Percentiles rank a stretch among this genome's conserved stretches.
Evolutionary conservation across 1,140 invertebrate species (phyloP).

Genomic region (Pseudachorutes palmiensis): DNA sequence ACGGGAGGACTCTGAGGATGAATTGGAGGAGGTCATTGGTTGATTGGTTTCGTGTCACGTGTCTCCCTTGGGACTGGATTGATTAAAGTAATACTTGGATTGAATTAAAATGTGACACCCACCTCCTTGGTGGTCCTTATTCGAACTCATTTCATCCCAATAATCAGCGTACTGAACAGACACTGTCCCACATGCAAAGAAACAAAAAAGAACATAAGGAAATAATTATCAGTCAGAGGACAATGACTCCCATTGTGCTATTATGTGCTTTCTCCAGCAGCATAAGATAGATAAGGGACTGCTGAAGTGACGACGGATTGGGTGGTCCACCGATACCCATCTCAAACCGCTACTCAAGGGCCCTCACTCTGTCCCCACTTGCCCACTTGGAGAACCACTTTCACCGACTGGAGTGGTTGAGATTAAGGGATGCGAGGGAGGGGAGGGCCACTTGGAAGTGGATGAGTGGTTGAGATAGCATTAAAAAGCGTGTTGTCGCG

Average conservation of each 20-base stretch:
- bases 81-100: background rate
- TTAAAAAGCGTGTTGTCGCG: no score
- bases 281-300: background rate
- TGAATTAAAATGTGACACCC: conserved; percentile 27
- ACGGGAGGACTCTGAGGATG: no score
- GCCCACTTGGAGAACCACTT: background rate
- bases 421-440: background rate
- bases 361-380: background rate
- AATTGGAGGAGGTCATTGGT: no score
- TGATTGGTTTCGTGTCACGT: no score
- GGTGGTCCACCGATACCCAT: no score
- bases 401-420: background rate
- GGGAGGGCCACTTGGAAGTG: no score
- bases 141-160: conserved; percentile 37
- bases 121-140: conserved; percentile 36
- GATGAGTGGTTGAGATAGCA: no score
- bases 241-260: background rate
- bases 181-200: conserved; percentile 27
- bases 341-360: no score
- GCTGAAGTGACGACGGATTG: background rate
- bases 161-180: conserved; percentile 37
- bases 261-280: background rate
- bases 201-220: conserved; percentile 15
- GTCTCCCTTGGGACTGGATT: no score
- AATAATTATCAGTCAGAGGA: background rate